Conservation (phyloP, 2,888 invertebrate species). For the Agriopis leucophaearia region DNA sequence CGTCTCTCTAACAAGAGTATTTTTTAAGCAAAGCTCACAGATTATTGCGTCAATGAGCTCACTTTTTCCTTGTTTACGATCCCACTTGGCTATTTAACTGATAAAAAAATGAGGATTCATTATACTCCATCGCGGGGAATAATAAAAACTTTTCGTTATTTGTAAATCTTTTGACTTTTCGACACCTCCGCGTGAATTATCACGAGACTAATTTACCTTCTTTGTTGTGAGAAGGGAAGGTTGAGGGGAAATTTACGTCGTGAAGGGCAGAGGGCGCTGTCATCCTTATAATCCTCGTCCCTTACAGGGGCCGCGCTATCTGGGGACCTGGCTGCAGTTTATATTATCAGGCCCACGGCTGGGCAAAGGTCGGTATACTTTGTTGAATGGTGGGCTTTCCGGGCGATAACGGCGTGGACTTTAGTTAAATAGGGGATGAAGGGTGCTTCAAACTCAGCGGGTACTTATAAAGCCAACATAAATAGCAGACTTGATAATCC, state of each 20-base stretch:
- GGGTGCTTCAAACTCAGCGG: conserved; percentile 3
- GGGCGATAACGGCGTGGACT: conserved; percentile 23
- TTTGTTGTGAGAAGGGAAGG: conserved; percentile 27
- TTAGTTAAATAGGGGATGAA: conserved; percentile 18
- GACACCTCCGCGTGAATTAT: conserved; percentile 38
- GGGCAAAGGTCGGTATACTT: conserved; percentile 37
- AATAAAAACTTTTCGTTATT: conserved; percentile 38
- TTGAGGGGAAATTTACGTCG: conserved; percentile 39
- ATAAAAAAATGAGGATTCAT: conserved; percentile 42
- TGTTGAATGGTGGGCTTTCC: conserved; percentile 36
- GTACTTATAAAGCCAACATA: conserved; percentile 11
- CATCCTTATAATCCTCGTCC: conserved; percentile 34
- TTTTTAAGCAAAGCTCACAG: conserved; percentile 42
- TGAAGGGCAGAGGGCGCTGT: conserved; percentile 25
- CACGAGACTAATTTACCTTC: conserved; percentile 36
- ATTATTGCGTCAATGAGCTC: conserved; percentile 42
- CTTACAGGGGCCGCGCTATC: conserved; percentile 35
- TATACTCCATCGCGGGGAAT: conserved; percentile 28
- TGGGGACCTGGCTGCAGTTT: conserved; percentile 36
- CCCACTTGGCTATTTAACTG: conserved; percentile 38
- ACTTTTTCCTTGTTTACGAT: conserved; percentile 44
- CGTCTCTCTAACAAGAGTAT: conserved; percentile 33
- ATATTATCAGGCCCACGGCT: conserved; percentile 34
- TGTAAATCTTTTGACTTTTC: conserved; percentile 39
- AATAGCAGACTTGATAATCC: neutral